Base-by-base conservation (phyloP, 2,888 invertebrate genomes). In the Chironomus riparius region DNA sequence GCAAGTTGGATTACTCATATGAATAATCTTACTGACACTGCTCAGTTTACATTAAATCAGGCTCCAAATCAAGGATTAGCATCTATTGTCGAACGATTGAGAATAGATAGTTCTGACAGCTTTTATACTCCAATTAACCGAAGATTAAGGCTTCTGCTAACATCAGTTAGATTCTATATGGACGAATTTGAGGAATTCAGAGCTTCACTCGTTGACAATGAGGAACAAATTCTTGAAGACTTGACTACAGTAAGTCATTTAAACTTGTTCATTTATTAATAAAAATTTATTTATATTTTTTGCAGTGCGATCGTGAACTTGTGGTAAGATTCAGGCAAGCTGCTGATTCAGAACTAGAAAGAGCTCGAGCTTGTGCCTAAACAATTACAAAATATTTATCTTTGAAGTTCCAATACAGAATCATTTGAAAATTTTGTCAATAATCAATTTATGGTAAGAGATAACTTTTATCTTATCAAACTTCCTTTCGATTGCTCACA, bases 261-360 rank as follows among this genome's bases (percentile, higher is more conserved):
- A 24, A 3, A 3, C 22, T 24, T n/a, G n/a, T n/a, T n/a, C n/a
- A 24, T 24, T 24, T 3, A 3, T 24, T 24, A 24, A 24, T 24
- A 3, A 3, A 24, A 3, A 24, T 70, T 47, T 48, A 48, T 22
- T 56, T 10, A 10, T 18, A 15, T 5, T 2, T 47, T 70, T 38
- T 38, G 10, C 24, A 70, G 70, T 70, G 70, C n/a, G 70, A 70
- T 50, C 50, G 70, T n/a, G 50, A 13, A 2, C n/a, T 70, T 2
- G 50, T 47, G 10, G 22, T 3, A 4, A n/a, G 48, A 2, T 18
- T 50, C 10, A 22, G 18, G 6, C 21, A 24, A 7, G 50, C 47
- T 48, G 70, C 50, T 6, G 4, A 48, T 24, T 22, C 3, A 2
- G 70, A 70, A 3, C 4, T 83, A 82, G 81, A 80, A 0, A 38